Percentiles rank a stretch among this genome's conserved stretches.
These are phyloP conservation scores for Xiphias gladius DNA, from an alignment of 2,113 vertebrate genomes.

Conservation along the genomic window DNA sequence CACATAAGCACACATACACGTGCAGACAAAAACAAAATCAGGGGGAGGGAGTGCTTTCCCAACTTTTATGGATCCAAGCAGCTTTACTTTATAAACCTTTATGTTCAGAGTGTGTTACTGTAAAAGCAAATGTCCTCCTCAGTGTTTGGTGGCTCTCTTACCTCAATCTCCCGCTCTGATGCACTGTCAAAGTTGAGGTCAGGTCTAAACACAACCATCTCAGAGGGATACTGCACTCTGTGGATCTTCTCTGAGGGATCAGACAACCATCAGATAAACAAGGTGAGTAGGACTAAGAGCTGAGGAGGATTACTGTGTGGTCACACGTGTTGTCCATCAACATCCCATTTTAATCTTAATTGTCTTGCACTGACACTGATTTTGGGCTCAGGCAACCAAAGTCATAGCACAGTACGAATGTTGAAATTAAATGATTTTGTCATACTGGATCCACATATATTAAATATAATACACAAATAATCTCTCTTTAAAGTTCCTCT, in stretches of 20 bases:
- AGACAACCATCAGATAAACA: not conserved
- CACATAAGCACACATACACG: not conserved
- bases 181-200: constrained; percentile 89
- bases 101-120: not conserved
- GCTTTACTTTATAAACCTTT: not conserved
- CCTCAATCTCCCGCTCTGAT: constrained; percentile 90
- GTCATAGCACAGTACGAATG: too few relatives aligned
- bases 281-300: not conserved
- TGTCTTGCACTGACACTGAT: too few relatives aligned
- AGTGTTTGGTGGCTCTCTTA: constrained; percentile 69
- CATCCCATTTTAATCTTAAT: too few relatives aligned
- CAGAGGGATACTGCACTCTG: constrained; percentile 86
- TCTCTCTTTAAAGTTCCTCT: too few relatives aligned
- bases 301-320: not conserved
- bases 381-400: too few relatives aligned
- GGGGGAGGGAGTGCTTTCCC: not conserved
- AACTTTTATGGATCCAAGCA: not conserved
- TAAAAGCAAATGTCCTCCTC: not conserved
- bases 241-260: constrained; percentile 89
- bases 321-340: not conserved
- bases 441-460: too few relatives aligned
- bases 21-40: not conserved
- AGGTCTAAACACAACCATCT: constrained; percentile 86
- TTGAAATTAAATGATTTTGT: too few relatives aligned
- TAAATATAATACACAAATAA: too few relatives aligned